Conservation (phyloP, 2,797 vertebrate genomes). For the Rhabdomys pumilio region DNA sequence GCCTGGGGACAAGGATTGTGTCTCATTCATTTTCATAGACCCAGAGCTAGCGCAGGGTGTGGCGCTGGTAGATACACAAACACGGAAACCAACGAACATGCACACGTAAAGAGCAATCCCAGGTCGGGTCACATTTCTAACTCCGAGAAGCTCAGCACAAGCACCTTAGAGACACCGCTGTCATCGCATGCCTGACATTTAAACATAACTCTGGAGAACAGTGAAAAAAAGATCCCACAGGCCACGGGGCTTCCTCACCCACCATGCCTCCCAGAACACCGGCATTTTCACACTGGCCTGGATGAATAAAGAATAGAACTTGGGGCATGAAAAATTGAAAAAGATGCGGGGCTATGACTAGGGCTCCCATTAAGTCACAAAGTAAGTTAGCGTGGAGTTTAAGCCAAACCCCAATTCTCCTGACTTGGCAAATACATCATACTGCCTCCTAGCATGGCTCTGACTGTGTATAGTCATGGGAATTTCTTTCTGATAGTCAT, state of each 20-base stretch:
- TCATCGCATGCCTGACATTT: neutral
- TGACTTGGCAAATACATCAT: neutral
- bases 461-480: neutral
- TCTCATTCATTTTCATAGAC: neutral
- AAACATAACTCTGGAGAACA: constrained; percentile 33
- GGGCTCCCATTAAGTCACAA: neutral
- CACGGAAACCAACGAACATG: neutral
- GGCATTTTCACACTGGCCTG: neutral
- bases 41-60: neutral
- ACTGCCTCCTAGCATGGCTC: neutral
- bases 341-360: neutral
- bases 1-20: neutral
- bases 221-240: neutral
- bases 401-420: neutral
- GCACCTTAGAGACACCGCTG: neutral
- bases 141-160: neutral
- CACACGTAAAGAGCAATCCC: neutral
- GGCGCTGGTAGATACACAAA: neutral
- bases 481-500: constrained; percentile 5
- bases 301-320: neutral
- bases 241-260: neutral
- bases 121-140: neutral
- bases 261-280: neutral
- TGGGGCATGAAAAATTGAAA: neutral
- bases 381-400: constrained; percentile 27